Conservation (phyloP, 2,113 vertebrate genomes). For the Orthonyx spaldingii region DNA sequence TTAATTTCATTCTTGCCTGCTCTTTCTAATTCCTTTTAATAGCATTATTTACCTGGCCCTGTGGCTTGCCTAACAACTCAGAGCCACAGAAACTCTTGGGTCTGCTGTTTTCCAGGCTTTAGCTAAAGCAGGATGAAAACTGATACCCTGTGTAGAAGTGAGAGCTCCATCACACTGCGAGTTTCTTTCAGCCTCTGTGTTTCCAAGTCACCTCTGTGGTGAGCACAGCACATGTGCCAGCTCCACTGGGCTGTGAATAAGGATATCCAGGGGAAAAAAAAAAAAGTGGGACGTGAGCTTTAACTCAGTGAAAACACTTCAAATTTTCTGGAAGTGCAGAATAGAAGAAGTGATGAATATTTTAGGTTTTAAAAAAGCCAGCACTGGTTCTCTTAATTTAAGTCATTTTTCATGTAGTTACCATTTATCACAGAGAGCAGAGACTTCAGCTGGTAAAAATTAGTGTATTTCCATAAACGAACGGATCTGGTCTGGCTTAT, state of each 20-base stretch:
- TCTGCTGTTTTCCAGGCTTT: neutral
- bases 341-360: constrained; percentile 9
- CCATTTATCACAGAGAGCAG: neutral
- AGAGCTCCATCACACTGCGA: fast-evolving
- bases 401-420: constrained; percentile 27
- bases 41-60: neutral
- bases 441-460: constrained; percentile 39
- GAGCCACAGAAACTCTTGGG: neutral
- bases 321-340: neutral
- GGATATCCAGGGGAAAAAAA: neutral
- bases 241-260: neutral
- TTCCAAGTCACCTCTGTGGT: neutral
- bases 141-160: neutral
- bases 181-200: neutral
- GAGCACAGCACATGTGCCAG: neutral
- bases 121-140: neutral
- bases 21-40: neutral
- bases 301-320: constrained; percentile 1
- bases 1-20: fast-evolving
- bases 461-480: neutral
- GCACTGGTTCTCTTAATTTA: neutral
- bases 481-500: constrained; percentile 6
- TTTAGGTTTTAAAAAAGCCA: neutral
- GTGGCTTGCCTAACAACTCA: neutral
- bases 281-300: neutral